Evolutionary conservation across 2,888 invertebrate species (phyloP).

Genomic region (Pseudanteris insignis): DNA sequence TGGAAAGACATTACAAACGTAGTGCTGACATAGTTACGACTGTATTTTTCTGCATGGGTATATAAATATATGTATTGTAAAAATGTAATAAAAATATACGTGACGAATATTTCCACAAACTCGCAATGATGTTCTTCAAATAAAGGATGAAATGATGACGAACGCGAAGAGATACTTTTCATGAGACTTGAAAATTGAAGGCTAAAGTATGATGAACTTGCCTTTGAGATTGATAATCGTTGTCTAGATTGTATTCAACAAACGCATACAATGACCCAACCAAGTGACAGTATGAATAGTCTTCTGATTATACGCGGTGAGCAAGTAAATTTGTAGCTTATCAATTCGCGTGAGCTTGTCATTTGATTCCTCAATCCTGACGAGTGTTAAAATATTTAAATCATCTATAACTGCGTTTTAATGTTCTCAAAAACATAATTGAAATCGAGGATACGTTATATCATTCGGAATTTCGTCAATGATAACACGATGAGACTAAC

Average conservation of each 20-base stretch:
- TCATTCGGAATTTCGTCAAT: too few species aligned
- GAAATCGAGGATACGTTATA: background rate
- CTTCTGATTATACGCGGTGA: slow-evolving; percentile 29
- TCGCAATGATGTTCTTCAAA: background rate
- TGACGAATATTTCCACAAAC: too few species aligned
- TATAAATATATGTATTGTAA: too few species aligned
- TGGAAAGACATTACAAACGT: too few species aligned
- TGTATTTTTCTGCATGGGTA: too few species aligned
- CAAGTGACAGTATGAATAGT: slow-evolving; percentile 23
- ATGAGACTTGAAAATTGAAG: slow-evolving; percentile 16
- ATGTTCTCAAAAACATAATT: background rate
- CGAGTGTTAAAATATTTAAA: slow-evolving; percentile 6
- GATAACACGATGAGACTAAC: background rate
- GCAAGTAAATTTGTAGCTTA: slow-evolving; percentile 24
- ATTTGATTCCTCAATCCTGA: slow-evolving; percentile 8
- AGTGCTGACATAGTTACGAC: too few species aligned
- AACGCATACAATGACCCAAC: slow-evolving; percentile 23
- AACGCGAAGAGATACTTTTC: slow-evolving; percentile 8
- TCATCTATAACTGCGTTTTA: slow-evolving; percentile 6
- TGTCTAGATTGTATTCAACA: slow-evolving; percentile 23
- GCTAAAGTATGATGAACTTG: slow-evolving; percentile 34
- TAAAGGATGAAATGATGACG: too few species aligned
- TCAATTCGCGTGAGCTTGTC: slow-evolving; percentile 18
- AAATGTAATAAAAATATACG: too few species aligned
- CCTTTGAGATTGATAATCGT: slow-evolving; percentile 31